These are phyloP conservation scores for Chironomus riparius DNA, from an alignment of 2,888 invertebrate species.

Conservation along the genomic window DNA sequence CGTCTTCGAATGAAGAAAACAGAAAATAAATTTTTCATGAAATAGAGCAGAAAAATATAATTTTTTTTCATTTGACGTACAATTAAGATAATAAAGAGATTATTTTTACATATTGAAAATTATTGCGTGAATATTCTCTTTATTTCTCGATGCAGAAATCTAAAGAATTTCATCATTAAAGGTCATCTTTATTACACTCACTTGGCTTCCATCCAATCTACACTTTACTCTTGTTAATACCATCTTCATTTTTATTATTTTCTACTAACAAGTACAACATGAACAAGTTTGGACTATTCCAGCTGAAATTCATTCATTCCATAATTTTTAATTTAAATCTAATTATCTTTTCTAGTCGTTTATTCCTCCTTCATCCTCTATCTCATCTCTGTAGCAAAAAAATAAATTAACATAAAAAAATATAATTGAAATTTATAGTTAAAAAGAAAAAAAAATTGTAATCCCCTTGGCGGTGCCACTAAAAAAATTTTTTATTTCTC, in stretches of 20 bases:
- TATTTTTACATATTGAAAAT: background rate
- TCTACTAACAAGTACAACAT: too few species aligned
- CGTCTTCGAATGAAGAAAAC: background rate
- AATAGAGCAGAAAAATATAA: background rate
- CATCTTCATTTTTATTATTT: too few species aligned
- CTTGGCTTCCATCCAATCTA: too few species aligned
- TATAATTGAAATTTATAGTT: conserved; percentile 27
- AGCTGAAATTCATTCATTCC: background rate
- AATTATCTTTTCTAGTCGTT: conserved; percentile 7
- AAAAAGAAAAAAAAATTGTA: background rate
- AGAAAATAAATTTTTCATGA: background rate
- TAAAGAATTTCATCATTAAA: too few species aligned
- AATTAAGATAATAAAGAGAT: background rate
- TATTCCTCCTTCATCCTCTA: background rate
- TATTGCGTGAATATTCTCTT: too few species aligned
- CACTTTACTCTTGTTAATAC: too few species aligned
- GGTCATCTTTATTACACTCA: too few species aligned
- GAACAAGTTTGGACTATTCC: too few species aligned
- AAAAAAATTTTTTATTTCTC: background rate
- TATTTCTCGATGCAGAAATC: too few species aligned
- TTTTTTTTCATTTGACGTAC: background rate
- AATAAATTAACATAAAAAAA: background rate
- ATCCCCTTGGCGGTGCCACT: background rate
- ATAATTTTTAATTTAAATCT: conserved; percentile 26
- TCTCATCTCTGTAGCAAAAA: background rate